Evolutionary conservation across 1,140 invertebrate species (phyloP).

Genomic region (Diachasmimorpha longicaudata): DNA sequence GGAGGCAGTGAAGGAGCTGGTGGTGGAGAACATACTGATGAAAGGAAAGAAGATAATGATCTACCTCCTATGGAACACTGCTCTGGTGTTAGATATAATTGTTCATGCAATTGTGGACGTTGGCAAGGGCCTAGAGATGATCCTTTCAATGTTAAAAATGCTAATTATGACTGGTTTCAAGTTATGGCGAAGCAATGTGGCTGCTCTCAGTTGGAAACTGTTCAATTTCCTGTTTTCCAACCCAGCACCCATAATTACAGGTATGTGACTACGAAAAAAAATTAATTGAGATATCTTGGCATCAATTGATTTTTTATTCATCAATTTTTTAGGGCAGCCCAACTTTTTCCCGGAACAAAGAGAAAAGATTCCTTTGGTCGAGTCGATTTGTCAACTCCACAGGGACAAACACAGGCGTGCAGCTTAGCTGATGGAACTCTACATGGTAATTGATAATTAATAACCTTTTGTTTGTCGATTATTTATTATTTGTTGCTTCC

Average conservation of each 20-base stretch:
- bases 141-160: constrained; percentile 83
- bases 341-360: constrained; percentile 55
- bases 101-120: constrained; percentile 91
- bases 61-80: constrained; percentile 70
- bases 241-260: constrained; percentile 68
- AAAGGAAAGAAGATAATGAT: constrained; percentile 50
- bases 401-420: constrained; percentile 56
- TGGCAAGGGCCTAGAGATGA: constrained; percentile 85
- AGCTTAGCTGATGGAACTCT: constrained; percentile 55
- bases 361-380: constrained; percentile 54
- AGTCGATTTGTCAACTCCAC: constrained; percentile 46
- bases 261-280: no score
- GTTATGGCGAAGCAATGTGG: constrained; percentile 78
- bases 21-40: constrained; percentile 52
- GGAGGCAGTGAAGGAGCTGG: constrained; percentile 61
- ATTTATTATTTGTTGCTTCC: no score
- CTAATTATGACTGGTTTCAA: constrained; percentile 88
- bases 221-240: constrained; percentile 84
- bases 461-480: no score
- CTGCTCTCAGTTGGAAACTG: constrained; percentile 71
- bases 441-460: constrained; percentile 44
- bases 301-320: neutral
- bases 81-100: constrained; percentile 81
- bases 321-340: constrained; percentile 54
- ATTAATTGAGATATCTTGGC: no score